phyloP scores from a whole-genome alignment of 2,888 invertebrate genomes.

The Tetanocera ferruginea region DNA sequence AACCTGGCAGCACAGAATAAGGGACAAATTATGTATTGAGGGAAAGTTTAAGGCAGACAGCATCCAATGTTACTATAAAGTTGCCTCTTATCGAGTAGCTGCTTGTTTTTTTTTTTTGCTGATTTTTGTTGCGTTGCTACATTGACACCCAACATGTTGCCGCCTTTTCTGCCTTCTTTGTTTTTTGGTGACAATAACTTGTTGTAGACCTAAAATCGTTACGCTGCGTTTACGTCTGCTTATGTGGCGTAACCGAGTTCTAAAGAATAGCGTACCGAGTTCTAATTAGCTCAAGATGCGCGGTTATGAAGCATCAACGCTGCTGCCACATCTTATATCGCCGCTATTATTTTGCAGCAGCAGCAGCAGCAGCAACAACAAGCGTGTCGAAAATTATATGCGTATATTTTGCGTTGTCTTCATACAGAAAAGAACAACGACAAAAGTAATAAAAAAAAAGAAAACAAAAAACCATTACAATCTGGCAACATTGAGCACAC shows the following conservation, averaged over 20 bases:
- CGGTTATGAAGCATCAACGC: background rate
- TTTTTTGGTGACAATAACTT: background rate
- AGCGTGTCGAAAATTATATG: conserved; percentile 28
- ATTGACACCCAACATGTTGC: background rate
- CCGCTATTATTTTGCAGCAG: background rate
- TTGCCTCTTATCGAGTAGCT: background rate
- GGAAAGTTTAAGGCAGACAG: too few species aligned
- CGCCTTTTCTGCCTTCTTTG: background rate
- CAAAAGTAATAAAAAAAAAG: too few species aligned
- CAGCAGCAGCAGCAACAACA: background rate
- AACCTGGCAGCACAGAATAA: too few species aligned
- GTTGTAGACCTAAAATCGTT: conserved; percentile 2
- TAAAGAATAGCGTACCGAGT: background rate
- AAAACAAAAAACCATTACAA: too few species aligned
- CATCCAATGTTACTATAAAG: too few species aligned
- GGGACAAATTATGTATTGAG: too few species aligned
- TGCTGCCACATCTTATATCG: background rate
- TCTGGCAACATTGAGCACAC: background rate
- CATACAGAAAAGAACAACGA: background rate
- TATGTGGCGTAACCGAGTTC: conserved; percentile 17
- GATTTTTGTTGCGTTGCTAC: background rate
- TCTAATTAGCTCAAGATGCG: conserved; percentile 1
- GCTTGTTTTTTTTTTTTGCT: too few species aligned
- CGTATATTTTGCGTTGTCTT: background rate
- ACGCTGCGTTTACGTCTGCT: conserved; percentile 22